Percentiles rank a stretch among this genome's conserved stretches.
phyloP scores from a whole-genome alignment of 2,113 vertebrate genomes.

The Damaliscus lunatus region DNA sequence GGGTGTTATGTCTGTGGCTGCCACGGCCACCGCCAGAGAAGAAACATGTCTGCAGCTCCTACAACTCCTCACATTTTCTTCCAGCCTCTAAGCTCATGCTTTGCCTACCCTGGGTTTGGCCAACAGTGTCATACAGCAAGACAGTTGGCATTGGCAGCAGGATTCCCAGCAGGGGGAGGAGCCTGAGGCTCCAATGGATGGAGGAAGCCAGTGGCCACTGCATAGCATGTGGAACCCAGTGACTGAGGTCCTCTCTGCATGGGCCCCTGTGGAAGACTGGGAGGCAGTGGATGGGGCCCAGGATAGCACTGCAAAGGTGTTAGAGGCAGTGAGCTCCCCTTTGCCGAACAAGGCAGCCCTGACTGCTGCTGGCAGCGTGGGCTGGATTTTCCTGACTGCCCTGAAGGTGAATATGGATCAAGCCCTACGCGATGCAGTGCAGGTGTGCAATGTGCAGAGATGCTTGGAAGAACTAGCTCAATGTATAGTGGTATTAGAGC shows the following conservation, averaged over 20 bases:
- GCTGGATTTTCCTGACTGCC: not conserved
- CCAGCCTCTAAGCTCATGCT: not conserved
- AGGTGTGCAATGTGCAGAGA: not conserved
- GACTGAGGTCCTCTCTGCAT: not conserved
- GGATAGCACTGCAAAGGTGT: not conserved
- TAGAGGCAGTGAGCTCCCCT: not conserved
- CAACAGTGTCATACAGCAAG: not conserved
- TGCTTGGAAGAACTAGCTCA: not conserved
- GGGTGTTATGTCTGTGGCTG: not conserved
- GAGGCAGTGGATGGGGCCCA: not conserved
- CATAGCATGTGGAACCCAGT: not conserved
- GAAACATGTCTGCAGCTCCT: not conserved
- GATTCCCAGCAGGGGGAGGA: not conserved
- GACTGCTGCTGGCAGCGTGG: not conserved
- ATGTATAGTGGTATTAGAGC: not conserved
- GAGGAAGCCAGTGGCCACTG: not conserved
- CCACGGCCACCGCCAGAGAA: not conserved
- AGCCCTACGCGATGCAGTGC: fast-evolving
- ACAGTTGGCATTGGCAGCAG: not conserved
- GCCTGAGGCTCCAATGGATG: not conserved
- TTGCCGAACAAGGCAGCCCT: not conserved
- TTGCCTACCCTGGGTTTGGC: not conserved
- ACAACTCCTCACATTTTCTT: not conserved
- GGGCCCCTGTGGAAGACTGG: not conserved
- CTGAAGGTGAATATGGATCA: not conserved